phyloP scores from a whole-genome alignment of 2,888 invertebrate species.

The Dichetophora obliterata region DNA sequence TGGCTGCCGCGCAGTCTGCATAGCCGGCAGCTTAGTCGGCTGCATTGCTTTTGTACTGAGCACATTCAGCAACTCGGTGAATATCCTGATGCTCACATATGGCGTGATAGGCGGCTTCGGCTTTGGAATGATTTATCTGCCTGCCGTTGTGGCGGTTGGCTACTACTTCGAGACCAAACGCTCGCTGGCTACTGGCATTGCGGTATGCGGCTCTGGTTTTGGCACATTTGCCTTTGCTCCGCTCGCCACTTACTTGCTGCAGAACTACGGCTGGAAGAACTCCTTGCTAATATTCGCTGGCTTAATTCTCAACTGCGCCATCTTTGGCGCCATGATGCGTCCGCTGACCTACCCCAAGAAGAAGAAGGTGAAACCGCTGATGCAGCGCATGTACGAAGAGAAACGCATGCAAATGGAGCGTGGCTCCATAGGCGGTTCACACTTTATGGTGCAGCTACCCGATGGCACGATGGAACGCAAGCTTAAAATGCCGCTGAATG shows the following conservation, averaged over 20 bases:
- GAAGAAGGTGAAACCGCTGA: slow-evolving; percentile 78
- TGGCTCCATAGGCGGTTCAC: slow-evolving; percentile 89
- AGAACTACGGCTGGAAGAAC: slow-evolving; percentile 88
- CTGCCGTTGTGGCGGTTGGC: slow-evolving; percentile 96
- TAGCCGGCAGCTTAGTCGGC: slow-evolving; percentile 89
- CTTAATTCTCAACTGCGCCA: slow-evolving; percentile 89
- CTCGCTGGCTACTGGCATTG: slow-evolving; percentile 93
- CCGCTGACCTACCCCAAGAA: slow-evolving; percentile 70
- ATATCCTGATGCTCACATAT: slow-evolving; percentile 92
- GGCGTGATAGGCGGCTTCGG: slow-evolving; percentile 95
- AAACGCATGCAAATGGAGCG: slow-evolving; percentile 91
- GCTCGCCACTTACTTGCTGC: slow-evolving; percentile 83
- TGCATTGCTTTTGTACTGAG: slow-evolving; percentile 87
- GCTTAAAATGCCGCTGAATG: slow-evolving; percentile 90
- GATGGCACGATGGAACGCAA: slow-evolving; percentile 93
- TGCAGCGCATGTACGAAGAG: slow-evolving; percentile 94
- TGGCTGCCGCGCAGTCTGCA: slow-evolving; percentile 94
- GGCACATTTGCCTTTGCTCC: slow-evolving; percentile 97
- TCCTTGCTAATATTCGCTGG: slow-evolving; percentile 94
- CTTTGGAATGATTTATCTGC: slow-evolving; percentile 93
- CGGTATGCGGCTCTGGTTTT: slow-evolving; percentile 95
- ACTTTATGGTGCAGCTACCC: slow-evolving; percentile 88
- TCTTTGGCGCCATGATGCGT: slow-evolving; percentile 78
- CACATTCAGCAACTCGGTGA: slow-evolving; percentile 88
- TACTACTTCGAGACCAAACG: slow-evolving; percentile 97